Base-by-base conservation (phyloP, 1,140 invertebrate species). In the Neodiprion virginianus region DNA sequence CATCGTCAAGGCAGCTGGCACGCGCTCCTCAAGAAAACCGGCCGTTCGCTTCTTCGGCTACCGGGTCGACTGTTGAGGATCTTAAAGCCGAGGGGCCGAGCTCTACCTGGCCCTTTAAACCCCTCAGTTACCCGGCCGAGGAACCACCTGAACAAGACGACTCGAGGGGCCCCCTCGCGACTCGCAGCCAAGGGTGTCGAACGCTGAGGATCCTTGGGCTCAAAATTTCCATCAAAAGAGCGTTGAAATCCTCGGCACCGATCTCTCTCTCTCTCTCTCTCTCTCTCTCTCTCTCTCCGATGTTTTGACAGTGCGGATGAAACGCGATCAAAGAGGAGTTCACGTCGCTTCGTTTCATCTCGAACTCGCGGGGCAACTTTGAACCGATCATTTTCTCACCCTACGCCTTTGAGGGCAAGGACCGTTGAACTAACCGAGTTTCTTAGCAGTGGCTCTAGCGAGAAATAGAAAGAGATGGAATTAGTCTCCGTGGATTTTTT, bases 31-130 rank as follows among this genome's bases (percentile, higher is more conserved):
- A 82, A 86, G 84, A 79, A 83, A 80, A 74, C 73, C 48, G 72
- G 74, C 76, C 70, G 75, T 74, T 71, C 76, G 70, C 66, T 28
- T 73, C 67, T 73, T 75, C 61, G 74, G 47, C 48, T 75, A 74
- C 73, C 67, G 50, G 67, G 48, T 28, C 67, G 28, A 53, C 72
- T 40, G 17, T 61, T 47, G 72, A 47, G 48, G 21, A 40, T 69
- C 48, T 53, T 69, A 50, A 67, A 65, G 49, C 65, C 49, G 73
- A 69, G 68, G 71, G 23, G 69, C 72, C 78, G 71, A 65, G 80
- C 69, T 68, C 81, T 84, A 84, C 85, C 85, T 84, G 84, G 83
- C 80, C 85, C 86, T 88, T 88, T 87, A 88, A 88, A 88, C 82
- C 80, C 80, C 79, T 71, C 78, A 65, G 17, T 7, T 78, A 82